Evolutionary conservation across 2,797 vertebrate genomes (phyloP).

Genomic region (Peromyscus nudipes): DNA sequence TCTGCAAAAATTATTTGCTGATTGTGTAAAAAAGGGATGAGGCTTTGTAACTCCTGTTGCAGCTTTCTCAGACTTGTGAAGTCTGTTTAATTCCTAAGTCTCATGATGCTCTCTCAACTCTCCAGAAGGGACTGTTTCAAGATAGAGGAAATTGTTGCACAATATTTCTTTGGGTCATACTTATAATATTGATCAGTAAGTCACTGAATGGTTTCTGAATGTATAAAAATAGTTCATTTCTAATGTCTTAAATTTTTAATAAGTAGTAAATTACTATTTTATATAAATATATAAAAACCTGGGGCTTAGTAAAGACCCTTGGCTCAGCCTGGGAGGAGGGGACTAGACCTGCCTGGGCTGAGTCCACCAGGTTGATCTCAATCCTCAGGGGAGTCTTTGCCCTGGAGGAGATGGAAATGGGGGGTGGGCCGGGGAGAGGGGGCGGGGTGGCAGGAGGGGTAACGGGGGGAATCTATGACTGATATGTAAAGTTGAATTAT

Average conservation of each 20-base stretch:
- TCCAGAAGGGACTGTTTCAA: neutral
- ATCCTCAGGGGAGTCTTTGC: no score
- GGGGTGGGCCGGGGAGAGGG: no score
- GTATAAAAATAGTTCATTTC: neutral
- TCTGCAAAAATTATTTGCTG: neutral
- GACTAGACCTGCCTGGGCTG: no score
- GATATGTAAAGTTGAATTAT: no score
- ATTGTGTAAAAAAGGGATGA: neutral
- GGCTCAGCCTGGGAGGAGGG: no score
- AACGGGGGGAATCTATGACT: no score
- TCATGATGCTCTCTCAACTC: neutral
- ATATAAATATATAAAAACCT: neutral
- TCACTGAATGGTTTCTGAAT: constrained; percentile 26
- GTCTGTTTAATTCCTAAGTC: neutral
- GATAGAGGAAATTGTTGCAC: neutral
- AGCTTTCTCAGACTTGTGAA: neutral
- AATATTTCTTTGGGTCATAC: neutral
- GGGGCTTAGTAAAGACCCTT: no score
- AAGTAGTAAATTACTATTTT: neutral
- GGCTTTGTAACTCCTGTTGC: neutral
- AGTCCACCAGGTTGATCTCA: no score
- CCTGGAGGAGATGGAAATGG: no score
- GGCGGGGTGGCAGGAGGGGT: no score
- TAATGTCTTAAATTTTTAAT: neutral
- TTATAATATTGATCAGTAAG: neutral